Base-by-base conservation (phyloP, 1,140 invertebrate species). In the Rhopalosiphum maidis region DNA sequence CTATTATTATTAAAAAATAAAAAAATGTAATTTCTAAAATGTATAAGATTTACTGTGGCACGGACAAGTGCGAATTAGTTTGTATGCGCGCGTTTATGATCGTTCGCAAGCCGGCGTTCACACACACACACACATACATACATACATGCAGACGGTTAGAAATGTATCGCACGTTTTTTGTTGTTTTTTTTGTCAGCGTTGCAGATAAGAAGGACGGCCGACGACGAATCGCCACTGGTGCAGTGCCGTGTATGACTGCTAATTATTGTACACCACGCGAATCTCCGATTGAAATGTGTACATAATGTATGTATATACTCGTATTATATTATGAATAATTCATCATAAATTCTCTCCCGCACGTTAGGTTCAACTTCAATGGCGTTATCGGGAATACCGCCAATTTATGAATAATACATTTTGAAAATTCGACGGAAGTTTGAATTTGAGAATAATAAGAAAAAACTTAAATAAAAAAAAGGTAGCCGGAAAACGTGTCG, bases 321-420 rank as follows among this genome's bases (percentile, higher is more conserved):
- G 15, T 51, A 83, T 83, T 41, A 83, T 41, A 83, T 85, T 23
- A 89, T 89, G 48, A 89, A 89, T 89, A 89, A 89, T 55, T 37
- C 51, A 89, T 41, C 6, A 48, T 48, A 30, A 21, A 46, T 48
- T 37, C 41, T 41, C 22, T 89, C 48, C 48, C 9, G 9, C 88
- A 7, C n/a, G 35, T 55, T 88, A 8, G 22, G 7, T 35, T 55
- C 11, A 23, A 89, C 88, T 55, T 89, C 51, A 89, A 89, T 89
- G 21, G 35, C 35, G 35, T 89, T 89, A 37, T 37, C 35, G 35
- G 21, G 37, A 55, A 25, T 37, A 54, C 88, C 48, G 88, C 88
- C 22, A 11, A 55, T 37, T 48, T 35, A 89, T 89, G 87, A 54
- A 89, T 55, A 89, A 89, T 55, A 55, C 88, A 89, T 55, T 89